These are phyloP conservation scores for Folsomia candida DNA, from an alignment of 2,888 invertebrate genomes.

Conservation along the genomic window DNA sequence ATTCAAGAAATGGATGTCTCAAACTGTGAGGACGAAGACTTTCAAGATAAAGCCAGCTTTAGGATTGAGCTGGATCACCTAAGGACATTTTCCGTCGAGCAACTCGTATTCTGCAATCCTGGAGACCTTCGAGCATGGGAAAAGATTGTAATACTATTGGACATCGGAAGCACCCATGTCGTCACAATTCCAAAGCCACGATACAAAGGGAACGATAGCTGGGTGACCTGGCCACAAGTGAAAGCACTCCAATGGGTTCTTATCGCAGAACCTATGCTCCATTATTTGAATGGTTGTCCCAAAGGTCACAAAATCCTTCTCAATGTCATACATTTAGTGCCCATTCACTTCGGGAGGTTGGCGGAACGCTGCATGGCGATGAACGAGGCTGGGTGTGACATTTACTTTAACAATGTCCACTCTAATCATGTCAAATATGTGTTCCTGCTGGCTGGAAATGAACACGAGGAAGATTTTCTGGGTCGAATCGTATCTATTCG, in stretches of 20 bases:
- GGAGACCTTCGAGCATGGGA: neutral
- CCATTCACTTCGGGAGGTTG: neutral
- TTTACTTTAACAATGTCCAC: slow-evolving; percentile 17
- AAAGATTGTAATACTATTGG: neutral
- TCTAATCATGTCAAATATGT: slow-evolving; percentile 30
- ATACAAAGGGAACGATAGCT: neutral
- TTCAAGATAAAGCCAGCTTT: no score
- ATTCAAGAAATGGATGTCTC: neutral
- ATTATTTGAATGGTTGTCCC: no score
- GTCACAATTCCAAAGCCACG: neutral
- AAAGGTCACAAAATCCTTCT: neutral
- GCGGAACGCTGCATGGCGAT: neutral
- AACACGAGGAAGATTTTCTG: slow-evolving; percentile 20
- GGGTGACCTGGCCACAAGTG: neutral
- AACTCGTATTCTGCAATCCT: neutral
- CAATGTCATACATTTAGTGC: neutral
- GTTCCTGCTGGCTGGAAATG: neutral
- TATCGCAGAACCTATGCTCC: neutral
- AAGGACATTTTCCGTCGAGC: neutral
- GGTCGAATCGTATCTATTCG: slow-evolving; percentile 16
- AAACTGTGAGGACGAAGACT: neutral
- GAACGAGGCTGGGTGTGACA: neutral
- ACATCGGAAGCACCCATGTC: neutral
- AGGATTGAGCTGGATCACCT: neutral
- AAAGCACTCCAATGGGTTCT: neutral